A percentile compares a stretch with the other conserved stretches of the same genome.
Evolutionary conservation across 2,888 invertebrate genomes (phyloP).

Genomic region (Glaucopsyche alexis): DNA sequence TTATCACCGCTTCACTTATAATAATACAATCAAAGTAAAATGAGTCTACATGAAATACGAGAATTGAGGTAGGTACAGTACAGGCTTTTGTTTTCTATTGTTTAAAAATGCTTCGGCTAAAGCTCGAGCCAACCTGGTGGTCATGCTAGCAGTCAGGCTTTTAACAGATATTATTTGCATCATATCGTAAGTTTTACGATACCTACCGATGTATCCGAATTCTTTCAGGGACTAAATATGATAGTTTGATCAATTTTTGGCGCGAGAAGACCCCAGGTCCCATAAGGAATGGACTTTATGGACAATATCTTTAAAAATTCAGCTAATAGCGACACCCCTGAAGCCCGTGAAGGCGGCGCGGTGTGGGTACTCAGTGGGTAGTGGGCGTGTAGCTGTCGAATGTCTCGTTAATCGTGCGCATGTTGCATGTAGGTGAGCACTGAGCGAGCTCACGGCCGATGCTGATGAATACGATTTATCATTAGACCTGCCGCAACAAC

Average conservation of each 20-base stretch:
- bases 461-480: slow-evolving; percentile 15
- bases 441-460: slow-evolving; percentile 10
- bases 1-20: no score
- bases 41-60: no score
- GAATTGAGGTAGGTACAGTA: no score
- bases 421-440: slow-evolving; percentile 13
- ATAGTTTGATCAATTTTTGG: no score
- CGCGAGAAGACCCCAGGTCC: no score
- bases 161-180: background rate
- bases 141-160: background rate
- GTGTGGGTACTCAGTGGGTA: background rate
- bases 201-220: no score
- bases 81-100: background rate
- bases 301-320: background rate
- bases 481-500: slow-evolving; percentile 13
- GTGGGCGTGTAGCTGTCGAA: slow-evolving; percentile 13
- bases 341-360: background rate
- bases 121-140: no score
- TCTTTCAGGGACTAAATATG: no score
- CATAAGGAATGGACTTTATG: background rate
- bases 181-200: no score
- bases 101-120: background rate
- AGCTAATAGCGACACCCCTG: background rate
- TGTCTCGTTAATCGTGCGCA: background rate
- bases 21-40: no score